These are phyloP conservation scores for Tenthredo notha DNA, from an alignment of 2,888 invertebrate genomes.

Conservation along the genomic window DNA sequence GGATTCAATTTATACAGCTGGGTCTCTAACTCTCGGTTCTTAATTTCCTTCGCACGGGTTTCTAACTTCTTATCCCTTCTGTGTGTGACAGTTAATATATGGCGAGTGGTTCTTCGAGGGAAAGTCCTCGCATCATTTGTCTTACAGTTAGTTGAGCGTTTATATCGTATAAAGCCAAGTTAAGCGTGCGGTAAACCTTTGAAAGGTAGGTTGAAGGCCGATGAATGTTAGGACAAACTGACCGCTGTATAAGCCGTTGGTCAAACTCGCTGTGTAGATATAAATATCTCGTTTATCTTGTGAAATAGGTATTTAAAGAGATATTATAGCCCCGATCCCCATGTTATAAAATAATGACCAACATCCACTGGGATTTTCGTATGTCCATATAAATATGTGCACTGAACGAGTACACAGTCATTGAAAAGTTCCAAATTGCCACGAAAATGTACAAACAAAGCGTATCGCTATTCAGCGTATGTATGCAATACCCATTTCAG, in stretches of 20 bases:
- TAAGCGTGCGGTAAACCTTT: slow-evolving; percentile 21
- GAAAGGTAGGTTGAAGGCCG: neutral
- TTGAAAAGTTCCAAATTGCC: neutral
- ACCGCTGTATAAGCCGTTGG: neutral
- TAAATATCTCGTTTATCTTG: slow-evolving; percentile 21
- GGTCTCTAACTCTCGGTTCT: neutral
- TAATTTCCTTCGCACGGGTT: neutral
- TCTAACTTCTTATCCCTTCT: slow-evolving; percentile 26
- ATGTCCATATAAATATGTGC: neutral
- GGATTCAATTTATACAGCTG: slow-evolving; percentile 23
- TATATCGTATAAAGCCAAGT: neutral
- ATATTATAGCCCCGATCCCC: neutral
- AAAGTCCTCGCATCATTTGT: slow-evolving; percentile 4
- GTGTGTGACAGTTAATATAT: slow-evolving; percentile 31
- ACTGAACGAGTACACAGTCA: neutral
- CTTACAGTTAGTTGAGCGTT: slow-evolving; percentile 11
- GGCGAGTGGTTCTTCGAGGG: slow-evolving; percentile 7
- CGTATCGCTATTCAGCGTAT: neutral
- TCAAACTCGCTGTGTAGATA: neutral
- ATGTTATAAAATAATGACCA: slow-evolving; percentile 37
- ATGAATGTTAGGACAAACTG: slow-evolving; percentile 5
- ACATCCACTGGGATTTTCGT: neutral
- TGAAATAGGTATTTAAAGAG: neutral
- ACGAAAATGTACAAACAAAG: neutral
- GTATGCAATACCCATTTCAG: neutral